Conservation (phyloP, 2,797 vertebrate genomes). For the Halcyon chelicuti region DNA sequence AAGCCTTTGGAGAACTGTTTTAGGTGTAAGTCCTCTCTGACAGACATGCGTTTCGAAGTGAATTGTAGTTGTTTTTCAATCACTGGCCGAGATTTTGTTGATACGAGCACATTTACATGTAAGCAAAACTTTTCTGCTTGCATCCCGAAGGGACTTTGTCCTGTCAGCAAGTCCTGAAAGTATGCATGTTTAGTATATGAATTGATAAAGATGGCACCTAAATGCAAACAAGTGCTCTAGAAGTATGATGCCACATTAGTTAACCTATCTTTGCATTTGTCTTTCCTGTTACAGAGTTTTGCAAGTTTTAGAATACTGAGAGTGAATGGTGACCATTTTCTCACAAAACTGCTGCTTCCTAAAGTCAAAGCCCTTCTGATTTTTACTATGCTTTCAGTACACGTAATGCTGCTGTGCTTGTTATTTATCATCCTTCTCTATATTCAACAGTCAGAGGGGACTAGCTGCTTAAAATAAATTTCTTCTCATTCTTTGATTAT, state of each 20-base stretch:
- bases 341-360: background rate
- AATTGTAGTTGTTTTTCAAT: background rate
- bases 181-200: background rate
- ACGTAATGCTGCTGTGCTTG: background rate
- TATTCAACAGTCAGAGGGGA: background rate
- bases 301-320: background rate
- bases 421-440: background rate
- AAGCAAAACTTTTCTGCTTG: background rate
- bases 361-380: background rate
- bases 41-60: background rate
- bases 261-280: background rate
- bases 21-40: background rate
- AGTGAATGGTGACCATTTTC: background rate
- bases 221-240: background rate
- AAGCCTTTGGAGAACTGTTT: background rate
- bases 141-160: background rate
- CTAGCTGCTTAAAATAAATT: background rate
- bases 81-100: background rate
- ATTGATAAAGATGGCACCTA: background rate
- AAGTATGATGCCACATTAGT: background rate
- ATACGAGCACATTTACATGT: background rate
- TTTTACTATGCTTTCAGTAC: background rate
- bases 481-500: background rate
- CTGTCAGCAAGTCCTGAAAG: background rate
- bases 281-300: background rate